Evolutionary conservation across 2,888 invertebrate genomes (phyloP).

Genomic region (Oxystoma pomonae): DNA sequence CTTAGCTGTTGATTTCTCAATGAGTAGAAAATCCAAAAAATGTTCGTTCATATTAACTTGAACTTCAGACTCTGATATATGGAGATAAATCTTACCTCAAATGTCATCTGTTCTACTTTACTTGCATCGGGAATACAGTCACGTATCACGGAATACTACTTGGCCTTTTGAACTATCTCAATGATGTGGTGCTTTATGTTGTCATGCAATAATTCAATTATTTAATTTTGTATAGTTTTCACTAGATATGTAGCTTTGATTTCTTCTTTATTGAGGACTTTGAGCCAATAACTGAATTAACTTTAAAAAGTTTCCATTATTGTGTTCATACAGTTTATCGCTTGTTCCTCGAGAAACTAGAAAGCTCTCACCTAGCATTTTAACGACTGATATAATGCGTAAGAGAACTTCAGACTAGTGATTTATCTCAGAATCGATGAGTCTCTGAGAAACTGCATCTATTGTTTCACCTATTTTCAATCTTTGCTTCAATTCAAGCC

Average conservation of each 20-base stretch:
- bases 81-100: too few relatives aligned
- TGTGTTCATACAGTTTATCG: slow-evolving; percentile 9
- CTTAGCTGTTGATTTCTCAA: background rate
- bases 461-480: slow-evolving; percentile 7
- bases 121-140: background rate
- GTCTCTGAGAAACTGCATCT: slow-evolving; percentile 1
- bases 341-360: slow-evolving; percentile 10
- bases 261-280: background rate
- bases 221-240: background rate
- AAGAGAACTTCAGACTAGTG: slow-evolving; percentile 8
- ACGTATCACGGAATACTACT: background rate
- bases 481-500: slow-evolving; percentile 5
- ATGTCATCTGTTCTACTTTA: too few relatives aligned
- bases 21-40: background rate
- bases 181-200: background rate
- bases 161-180: background rate
- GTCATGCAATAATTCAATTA: background rate
- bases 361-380: slow-evolving; percentile 2
- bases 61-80: background rate
- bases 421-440: slow-evolving; percentile 9
- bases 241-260: background rate
- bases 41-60: background rate
- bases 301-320: slow-evolving; percentile 12
- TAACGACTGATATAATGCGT: slow-evolving; percentile 7
- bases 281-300: slow-evolving; percentile 1